phyloP scores from a whole-genome alignment of 2,113 vertebrate genomes.

The Percopsis transmontana region DNA sequence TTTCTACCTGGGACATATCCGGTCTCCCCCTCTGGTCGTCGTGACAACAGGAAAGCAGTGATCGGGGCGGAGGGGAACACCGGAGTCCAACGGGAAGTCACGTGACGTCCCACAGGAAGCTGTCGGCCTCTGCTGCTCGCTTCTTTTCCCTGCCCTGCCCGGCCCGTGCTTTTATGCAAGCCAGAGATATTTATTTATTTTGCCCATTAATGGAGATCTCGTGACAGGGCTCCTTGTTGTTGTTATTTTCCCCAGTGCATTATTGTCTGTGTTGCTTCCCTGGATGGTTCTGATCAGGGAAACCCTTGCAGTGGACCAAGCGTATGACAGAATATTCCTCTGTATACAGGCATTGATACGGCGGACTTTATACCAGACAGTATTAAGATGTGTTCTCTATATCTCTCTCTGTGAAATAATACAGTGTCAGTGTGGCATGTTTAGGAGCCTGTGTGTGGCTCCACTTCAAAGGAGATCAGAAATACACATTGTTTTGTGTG shows the following conservation, averaged over 20 bases:
- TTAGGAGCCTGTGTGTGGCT: slow-evolving; percentile 52
- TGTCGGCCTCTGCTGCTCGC: slow-evolving; percentile 28
- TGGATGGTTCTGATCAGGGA: slow-evolving; percentile 44
- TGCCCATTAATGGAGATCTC: slow-evolving; percentile 84
- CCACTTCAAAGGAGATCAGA: slow-evolving; percentile 41
- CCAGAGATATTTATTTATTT: slow-evolving; percentile 71
- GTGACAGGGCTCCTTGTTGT: too few species aligned
- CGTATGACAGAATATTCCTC: slow-evolving; percentile 82
- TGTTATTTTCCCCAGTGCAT: too few species aligned
- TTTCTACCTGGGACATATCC: slow-evolving; percentile 4
- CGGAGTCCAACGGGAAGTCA: slow-evolving; percentile 48
- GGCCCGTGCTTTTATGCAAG: slow-evolving; percentile 37
- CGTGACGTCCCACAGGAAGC: slow-evolving; percentile 59
- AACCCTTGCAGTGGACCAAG: slow-evolving; percentile 79
- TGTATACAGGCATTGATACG: slow-evolving; percentile 76
- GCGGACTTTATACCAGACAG: slow-evolving; percentile 92
- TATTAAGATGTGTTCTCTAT: slow-evolving; percentile 89
- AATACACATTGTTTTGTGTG: slow-evolving; percentile 75
- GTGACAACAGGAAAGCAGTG: slow-evolving; percentile 4
- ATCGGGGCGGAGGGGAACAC: slow-evolving; percentile 21
- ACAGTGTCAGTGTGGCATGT: slow-evolving; percentile 90
- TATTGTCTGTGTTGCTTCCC: slow-evolving; percentile 54
- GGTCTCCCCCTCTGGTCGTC: slow-evolving; percentile 1
- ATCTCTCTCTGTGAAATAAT: slow-evolving; percentile 93
- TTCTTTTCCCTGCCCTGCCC: slow-evolving; percentile 14